Conservation (phyloP, 2,888 invertebrate species). For the Drosophila birchii region DNA sequence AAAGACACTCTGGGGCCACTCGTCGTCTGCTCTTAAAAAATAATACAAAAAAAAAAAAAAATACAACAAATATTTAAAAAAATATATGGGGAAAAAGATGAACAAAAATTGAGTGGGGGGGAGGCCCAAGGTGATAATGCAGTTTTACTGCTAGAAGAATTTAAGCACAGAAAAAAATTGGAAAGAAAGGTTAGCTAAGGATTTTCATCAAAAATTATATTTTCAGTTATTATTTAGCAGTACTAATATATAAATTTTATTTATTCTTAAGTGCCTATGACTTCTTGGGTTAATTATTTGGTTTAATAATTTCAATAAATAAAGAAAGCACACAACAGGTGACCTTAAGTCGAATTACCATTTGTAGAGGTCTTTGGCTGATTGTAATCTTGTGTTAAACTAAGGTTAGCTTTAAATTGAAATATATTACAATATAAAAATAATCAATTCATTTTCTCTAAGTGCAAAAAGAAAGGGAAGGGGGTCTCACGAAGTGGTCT, state of each 20-base stretch:
- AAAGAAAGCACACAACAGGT: no score
- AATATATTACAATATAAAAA: neutral
- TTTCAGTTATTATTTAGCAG: slow-evolving; percentile 4
- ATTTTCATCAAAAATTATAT: neutral
- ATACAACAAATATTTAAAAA: neutral
- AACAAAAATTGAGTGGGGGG: slow-evolving; percentile 53
- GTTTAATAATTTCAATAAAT: neutral
- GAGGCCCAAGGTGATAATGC: slow-evolving; percentile 71
- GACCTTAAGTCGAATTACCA: no score
- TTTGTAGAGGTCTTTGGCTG: neutral
- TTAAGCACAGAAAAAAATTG: slow-evolving; percentile 11
- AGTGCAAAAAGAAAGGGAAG: slow-evolving; percentile 52
- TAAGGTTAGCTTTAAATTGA: neutral
- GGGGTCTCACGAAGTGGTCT: slow-evolving; percentile 35
- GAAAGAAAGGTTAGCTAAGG: neutral
- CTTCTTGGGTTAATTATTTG: neutral
- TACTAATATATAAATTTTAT: neutral
- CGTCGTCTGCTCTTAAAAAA: slow-evolving; percentile 42
- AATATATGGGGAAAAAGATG: slow-evolving; percentile 1
- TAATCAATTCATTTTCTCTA: slow-evolving; percentile 37
- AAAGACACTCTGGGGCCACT: slow-evolving; percentile 72
- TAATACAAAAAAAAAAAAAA: neutral
- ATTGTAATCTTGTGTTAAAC: neutral
- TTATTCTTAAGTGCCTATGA: neutral
- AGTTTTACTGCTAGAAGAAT: slow-evolving; percentile 53